Conservation (phyloP, 2,888 invertebrate genomes). For the Drosophila affinis region DNA sequence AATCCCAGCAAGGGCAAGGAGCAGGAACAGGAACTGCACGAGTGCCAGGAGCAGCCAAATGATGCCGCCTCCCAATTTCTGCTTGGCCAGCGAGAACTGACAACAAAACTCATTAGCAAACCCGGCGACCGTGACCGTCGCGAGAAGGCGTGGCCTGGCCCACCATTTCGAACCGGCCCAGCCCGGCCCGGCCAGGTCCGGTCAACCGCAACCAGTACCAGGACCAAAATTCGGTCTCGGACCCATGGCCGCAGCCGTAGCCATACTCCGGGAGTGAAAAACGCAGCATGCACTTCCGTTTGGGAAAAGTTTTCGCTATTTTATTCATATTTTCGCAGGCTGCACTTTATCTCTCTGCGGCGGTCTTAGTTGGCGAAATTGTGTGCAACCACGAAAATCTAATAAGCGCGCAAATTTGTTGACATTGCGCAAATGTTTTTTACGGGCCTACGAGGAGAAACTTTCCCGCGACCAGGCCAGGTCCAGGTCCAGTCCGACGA, state of each 20-base stretch:
- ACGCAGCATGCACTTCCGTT: constrained; percentile 70
- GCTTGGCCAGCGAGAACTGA: constrained; percentile 67
- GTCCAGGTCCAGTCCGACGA: background rate
- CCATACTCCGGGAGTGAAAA: constrained; percentile 33
- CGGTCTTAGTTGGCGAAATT: constrained; percentile 78
- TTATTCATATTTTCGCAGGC: constrained; percentile 70
- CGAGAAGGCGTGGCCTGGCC: constrained; percentile 52
- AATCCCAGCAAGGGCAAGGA: constrained; percentile 33
- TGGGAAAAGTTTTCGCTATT: constrained; percentile 59
- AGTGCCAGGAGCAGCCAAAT: constrained; percentile 39
- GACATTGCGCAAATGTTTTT: constrained; percentile 79
- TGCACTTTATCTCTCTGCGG: constrained; percentile 74
- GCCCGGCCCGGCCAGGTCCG: constrained; percentile 11
- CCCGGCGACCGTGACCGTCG: constrained; percentile 76
- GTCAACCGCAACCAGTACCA: constrained; percentile 62
- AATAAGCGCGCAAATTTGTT: constrained; percentile 79
- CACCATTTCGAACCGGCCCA: background rate
- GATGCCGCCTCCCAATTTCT: constrained; percentile 60
- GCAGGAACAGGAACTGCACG: constrained; percentile 21
- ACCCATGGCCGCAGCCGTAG: background rate
- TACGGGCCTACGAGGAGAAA: constrained; percentile 62
- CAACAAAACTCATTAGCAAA: constrained; percentile 79
- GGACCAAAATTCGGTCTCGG: constrained; percentile 8
- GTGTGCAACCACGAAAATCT: constrained; percentile 79
- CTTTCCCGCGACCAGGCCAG: constrained; percentile 17